Percentiles rank a stretch among this genome's conserved stretches.
phyloP scores from a whole-genome alignment of 2,113 vertebrate species.

The Sardina pilchardus region DNA sequence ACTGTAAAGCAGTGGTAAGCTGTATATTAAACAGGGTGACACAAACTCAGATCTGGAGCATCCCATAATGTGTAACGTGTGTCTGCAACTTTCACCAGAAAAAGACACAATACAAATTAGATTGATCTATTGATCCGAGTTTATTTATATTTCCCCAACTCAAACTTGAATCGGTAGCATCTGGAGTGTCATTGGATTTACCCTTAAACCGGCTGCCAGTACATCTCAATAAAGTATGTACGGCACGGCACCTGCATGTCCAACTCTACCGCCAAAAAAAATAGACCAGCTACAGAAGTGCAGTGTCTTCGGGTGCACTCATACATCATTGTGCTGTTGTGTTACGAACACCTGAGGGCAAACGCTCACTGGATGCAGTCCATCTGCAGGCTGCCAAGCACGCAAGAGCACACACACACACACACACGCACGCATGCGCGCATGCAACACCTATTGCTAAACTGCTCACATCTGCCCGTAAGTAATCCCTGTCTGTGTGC shows the following conservation, averaged over 20 bases:
- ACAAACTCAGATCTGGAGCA: too few species aligned
- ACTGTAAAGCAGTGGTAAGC: background rate
- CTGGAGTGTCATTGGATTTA: too few species aligned
- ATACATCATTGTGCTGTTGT: background rate
- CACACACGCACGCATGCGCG: background rate
- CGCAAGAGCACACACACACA: slow-evolving; percentile 1
- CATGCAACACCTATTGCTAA: slow-evolving; percentile 7
- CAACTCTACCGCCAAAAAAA: background rate
- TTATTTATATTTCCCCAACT: too few species aligned
- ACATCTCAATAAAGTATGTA: background rate
- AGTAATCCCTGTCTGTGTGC: background rate
- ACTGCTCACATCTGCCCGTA: background rate
- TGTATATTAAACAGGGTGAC: background rate
- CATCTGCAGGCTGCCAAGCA: slow-evolving; percentile 2
- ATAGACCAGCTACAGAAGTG: background rate
- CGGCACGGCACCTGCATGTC: background rate
- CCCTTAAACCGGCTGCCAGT: too few species aligned
- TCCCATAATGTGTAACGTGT: too few species aligned
- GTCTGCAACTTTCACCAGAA: too few species aligned
- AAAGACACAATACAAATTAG: too few species aligned
- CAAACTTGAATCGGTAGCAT: background rate
- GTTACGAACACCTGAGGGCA: background rate
- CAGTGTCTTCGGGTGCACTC: background rate
- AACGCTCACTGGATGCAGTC: background rate
- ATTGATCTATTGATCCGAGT: too few species aligned